Base-by-base conservation (phyloP, 2,797 vertebrate genomes). In the Anguilla obscura region DNA sequence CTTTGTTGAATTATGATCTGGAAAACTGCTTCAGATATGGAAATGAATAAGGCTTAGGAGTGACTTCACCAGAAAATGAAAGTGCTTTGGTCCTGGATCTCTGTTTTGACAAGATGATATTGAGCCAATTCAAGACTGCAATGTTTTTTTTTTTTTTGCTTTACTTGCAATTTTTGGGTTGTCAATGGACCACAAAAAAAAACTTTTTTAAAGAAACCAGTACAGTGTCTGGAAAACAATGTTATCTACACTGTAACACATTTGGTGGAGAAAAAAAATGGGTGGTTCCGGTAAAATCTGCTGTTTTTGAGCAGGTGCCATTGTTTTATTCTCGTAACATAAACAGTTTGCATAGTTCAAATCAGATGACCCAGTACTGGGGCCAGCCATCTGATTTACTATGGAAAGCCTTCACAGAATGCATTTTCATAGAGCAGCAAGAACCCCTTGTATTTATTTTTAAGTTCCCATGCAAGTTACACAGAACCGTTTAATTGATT, bases 291-390 rank as follows among this genome's bases (percentile, higher is more conserved):
- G 80, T 54, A 63, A 82, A 58, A 58, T 71, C 0, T 90, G 60
- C 85, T 92, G 88, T 88, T 91, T 92, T 90, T 90, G 85, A 90
- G 82, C 87, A 90, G 87, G 90, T 93, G 87, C 86, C 86, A 88
- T 87, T 87, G 83, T 87, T 87, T 88, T 90, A 84, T 91, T 91
- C 89, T 87, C 86, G 76, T 83, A 87, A 54, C 88, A 5, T 27
- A 86, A 89, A 88, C 85, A 84, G 84, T 58, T 76, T 88, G 88
- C 85, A 86, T 83, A 54, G 85, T 85, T 84, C 58, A 50, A 87
- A 60, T 79, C 85, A 52, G 27, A 56, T 85, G 86, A 80, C 85
- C 69, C 58, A 66, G 40, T 58, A 18, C 88, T 56, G 33, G 52
- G 88, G 76, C 88, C 83, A 88, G 89, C 86, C 69, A 91, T 89